Conservation (phyloP, 2,113 vertebrate genomes). For the Coryphaenoides rupestris region DNA sequence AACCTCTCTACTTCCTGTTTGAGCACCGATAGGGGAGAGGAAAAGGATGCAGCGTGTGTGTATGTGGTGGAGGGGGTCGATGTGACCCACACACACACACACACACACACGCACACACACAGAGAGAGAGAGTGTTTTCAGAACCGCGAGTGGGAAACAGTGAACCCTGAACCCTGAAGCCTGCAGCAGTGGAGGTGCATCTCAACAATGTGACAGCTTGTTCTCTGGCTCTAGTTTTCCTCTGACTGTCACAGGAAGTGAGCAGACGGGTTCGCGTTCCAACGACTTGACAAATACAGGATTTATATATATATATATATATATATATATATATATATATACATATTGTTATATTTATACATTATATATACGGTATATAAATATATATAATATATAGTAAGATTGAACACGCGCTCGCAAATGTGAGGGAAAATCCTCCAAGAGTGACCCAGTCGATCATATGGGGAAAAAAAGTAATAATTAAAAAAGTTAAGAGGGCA, state of each 20-base stretch:
- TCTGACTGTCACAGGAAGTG: conserved; percentile 25
- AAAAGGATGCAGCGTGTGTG: not conserved
- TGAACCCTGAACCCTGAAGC: conserved; percentile 32
- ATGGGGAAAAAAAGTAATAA: too few relatives aligned
- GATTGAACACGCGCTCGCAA: too few relatives aligned
- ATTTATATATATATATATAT: too few relatives aligned
- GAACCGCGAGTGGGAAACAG: conserved; percentile 26
- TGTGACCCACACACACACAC: not conserved
- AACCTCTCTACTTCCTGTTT: conserved; percentile 26
- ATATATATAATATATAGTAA: too few relatives aligned
- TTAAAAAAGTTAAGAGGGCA: conserved; percentile 2
- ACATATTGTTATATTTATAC: too few relatives aligned
- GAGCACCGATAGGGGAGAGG: not conserved
- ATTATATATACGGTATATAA: too few relatives aligned
- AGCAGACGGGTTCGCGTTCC: too few relatives aligned
- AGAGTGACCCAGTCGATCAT: too few relatives aligned
- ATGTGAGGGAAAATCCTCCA: too few relatives aligned
- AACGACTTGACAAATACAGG: not conserved
- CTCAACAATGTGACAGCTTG: conserved; percentile 3
- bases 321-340: too few relatives aligned
- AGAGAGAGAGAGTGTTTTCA: conserved; percentile 24
- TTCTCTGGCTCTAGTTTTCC: conserved; percentile 26
- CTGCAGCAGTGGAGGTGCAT: not conserved
- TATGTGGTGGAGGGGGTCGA: too few relatives aligned
- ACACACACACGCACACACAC: too few relatives aligned